These are phyloP conservation scores for Beaufortia kweichowensis DNA, from an alignment of 2,113 vertebrate species.

Conservation along the genomic window DNA sequence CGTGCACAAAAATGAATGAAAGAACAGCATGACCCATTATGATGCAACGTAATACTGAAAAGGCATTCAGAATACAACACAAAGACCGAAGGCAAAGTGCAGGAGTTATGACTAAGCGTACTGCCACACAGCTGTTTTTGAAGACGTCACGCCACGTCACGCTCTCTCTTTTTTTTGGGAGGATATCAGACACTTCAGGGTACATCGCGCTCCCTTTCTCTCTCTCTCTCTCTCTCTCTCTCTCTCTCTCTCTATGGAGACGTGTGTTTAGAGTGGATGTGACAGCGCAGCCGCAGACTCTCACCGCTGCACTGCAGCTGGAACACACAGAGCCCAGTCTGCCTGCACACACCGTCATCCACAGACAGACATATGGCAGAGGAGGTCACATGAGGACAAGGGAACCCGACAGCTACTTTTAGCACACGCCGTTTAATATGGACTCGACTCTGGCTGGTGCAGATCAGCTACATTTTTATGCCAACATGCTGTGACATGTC, in stretches of 20 bases:
- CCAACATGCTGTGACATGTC: background rate
- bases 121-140: background rate
- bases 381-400: slow-evolving; percentile 67
- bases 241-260: slow-evolving; percentile 31
- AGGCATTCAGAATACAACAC: background rate
- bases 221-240: slow-evolving; percentile 7
- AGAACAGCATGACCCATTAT: background rate
- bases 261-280: slow-evolving; percentile 1
- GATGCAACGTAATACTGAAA: background rate
- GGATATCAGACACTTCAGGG: background rate
- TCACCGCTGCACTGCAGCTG: slow-evolving; percentile 18
- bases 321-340: slow-evolving; percentile 43
- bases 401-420: slow-evolving; percentile 49
- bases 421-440: background rate
- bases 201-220: background rate
- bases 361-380: slow-evolving; percentile 53
- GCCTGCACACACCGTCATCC: slow-evolving; percentile 27
- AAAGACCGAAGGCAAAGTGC: background rate
- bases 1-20: background rate
- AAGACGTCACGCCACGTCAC: background rate
- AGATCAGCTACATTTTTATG: background rate
- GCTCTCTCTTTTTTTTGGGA: background rate
- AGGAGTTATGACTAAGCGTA: background rate
- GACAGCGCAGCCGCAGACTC: slow-evolving; percentile 32
- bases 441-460: background rate